Evolutionary conservation across 1,140 invertebrate species (phyloP).

Genomic region (Drosophila lacteicornis): DNA sequence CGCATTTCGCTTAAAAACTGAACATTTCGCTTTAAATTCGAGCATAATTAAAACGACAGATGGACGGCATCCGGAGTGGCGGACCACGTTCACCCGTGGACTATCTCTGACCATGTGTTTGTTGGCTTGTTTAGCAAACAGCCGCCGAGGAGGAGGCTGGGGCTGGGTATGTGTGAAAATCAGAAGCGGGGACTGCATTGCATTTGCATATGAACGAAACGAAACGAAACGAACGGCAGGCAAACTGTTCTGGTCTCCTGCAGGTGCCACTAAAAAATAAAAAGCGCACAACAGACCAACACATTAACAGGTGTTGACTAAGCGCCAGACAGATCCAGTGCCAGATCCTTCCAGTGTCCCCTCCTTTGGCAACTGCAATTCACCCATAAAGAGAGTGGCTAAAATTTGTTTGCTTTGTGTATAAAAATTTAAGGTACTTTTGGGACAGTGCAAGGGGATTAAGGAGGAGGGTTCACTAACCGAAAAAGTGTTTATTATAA

Average conservation of each 20-base stretch:
- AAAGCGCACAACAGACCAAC: slow-evolving; percentile 41
- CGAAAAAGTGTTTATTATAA: slow-evolving; percentile 7
- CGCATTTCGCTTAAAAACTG: slow-evolving; percentile 14
- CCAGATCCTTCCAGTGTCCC: not conserved
- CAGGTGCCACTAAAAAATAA: slow-evolving; percentile 49
- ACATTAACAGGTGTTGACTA: slow-evolving; percentile 83
- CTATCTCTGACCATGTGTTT: slow-evolving; percentile 70
- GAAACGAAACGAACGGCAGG: not conserved
- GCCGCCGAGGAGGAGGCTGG: slow-evolving; percentile 3
- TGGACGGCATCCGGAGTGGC: slow-evolving; percentile 18
- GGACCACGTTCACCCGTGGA: slow-evolving; percentile 42
- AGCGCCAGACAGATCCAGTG: slow-evolving; percentile 47
- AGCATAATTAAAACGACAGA: slow-evolving; percentile 26
- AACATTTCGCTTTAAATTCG: slow-evolving; percentile 16
- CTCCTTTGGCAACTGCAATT: not conserved
- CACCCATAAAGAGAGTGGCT: slow-evolving; percentile 42
- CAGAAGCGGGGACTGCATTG: slow-evolving; percentile 51
- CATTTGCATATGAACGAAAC: slow-evolving; percentile 70
- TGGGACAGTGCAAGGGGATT: slow-evolving; percentile 22
- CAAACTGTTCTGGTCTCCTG: slow-evolving; percentile 17
- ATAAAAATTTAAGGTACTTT: slow-evolving; percentile 75
- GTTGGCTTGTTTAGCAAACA: slow-evolving; percentile 68
- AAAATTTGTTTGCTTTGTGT: slow-evolving; percentile 78
- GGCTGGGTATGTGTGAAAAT: slow-evolving; percentile 11
- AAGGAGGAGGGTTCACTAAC: slow-evolving; percentile 8